Evolutionary conservation across 2,113 vertebrate species (phyloP), one percentile per base, ranked within the genome.

Genomic region (Actenoides hombroni): DNA sequence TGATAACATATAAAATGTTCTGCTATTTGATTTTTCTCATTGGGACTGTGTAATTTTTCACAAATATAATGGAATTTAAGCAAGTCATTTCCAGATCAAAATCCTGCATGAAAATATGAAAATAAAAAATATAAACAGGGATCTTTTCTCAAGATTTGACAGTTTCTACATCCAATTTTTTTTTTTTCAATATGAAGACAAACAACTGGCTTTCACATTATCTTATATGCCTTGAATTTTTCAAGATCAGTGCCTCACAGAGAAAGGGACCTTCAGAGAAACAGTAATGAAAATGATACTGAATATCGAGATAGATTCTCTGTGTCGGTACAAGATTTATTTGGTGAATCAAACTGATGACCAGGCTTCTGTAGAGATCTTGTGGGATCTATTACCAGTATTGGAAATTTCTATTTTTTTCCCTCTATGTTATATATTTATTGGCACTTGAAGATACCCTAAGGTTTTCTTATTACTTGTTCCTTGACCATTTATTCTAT

Each of bases 391-490:
- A 9, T 25, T 53, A 40, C 59, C 26, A 28, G 16, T 57, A 46
- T 1, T 2, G 19, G 42, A 83, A 80, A 37, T 35, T 0, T 57
- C 25, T 39, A 53, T 8, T 1, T 86, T 86, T 89, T 46, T 18
- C 4, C 3, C 3, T 37, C 0, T 56, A 10, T 20, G 1, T 33
- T 65, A 21, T 9, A 10, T 33, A 26, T 5, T 1, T 1, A 1
- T 26, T 31, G 20, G 3, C 42, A 61, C 69, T 14, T 56, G 20
- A 81, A 54, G 25, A 68, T 2, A 42, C 19, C 4, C 2, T 53
- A 35, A 4, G 2, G 26, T 86, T 64, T 68, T 49, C 40, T 78
- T 57, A 13, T 20, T 44, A 16, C 4, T 70, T 73, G 14, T 68
- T 33, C 17, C 9, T 86, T 70, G 17, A 37, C 5, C 17, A 29